Evolutionary conservation across 23 tunicate genomes (phyloP).

Genomic region (Styela clava): DNA sequence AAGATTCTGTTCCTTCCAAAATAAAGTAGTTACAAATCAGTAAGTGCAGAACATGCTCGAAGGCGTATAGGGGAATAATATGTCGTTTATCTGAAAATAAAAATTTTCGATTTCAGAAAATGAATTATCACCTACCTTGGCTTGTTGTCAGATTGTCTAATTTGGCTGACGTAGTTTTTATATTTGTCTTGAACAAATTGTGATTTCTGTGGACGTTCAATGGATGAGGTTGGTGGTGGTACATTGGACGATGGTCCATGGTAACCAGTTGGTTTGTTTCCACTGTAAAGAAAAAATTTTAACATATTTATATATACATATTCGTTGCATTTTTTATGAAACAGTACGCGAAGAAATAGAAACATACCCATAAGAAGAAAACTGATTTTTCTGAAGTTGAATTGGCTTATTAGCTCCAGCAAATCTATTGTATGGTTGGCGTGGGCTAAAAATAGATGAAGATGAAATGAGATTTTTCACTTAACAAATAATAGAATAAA

Average conservation of each 20-base stretch:
- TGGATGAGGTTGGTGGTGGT: conserved; percentile 35
- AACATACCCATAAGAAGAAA: conserved; percentile 50
- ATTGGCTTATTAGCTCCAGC: conserved; percentile 49
- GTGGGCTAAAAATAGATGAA: neutral
- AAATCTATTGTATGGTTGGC: conserved; percentile 58
- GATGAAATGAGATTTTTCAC: neutral
- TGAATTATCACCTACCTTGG: no score
- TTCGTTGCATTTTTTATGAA: no score
- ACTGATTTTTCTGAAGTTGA: conserved; percentile 28
- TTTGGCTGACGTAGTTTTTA: conserved; percentile 61
- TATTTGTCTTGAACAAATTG: conserved; percentile 54
- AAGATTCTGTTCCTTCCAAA: no score
- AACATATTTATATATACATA: no score
- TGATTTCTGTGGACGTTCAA: conserved; percentile 38
- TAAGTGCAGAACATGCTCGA: no score
- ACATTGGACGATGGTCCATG: neutral
- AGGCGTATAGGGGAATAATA: no score
- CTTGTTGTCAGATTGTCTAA: conserved; percentile 25
- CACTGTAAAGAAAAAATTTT: neutral
- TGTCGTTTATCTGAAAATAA: no score
- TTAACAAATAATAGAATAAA: no score
- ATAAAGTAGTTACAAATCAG: no score
- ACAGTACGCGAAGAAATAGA: no score
- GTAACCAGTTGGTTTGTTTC: neutral
- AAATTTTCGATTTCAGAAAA: no score